phyloP scores from a whole-genome alignment of 1,140 invertebrate species.

The Chironomus tepperi region DNA sequence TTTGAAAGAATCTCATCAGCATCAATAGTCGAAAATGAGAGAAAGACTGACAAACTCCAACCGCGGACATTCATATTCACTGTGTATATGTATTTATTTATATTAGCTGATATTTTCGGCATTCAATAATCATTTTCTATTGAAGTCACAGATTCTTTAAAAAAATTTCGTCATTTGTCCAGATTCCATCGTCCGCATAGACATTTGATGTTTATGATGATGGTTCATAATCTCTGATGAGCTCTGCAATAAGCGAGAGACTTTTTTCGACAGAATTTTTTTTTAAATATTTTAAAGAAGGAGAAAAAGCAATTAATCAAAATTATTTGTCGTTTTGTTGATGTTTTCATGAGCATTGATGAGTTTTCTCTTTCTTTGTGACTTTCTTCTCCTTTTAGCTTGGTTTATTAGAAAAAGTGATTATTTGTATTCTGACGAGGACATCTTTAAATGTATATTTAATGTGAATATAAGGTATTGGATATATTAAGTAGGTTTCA shows the following conservation, averaged over 20 bases:
- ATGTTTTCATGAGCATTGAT: constrained; percentile 8
- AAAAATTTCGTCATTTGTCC: not conserved
- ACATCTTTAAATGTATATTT: too few relatives aligned
- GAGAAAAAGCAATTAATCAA: constrained; percentile 8
- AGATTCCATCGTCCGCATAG: not conserved
- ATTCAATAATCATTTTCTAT: not conserved
- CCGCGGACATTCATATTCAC: too few relatives aligned
- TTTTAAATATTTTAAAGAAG: not conserved
- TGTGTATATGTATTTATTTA: too few relatives aligned
- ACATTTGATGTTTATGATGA: not conserved
- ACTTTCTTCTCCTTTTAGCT: not conserved
- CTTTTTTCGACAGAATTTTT: too few relatives aligned
- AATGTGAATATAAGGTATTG: too few relatives aligned
- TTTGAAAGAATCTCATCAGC: constrained; percentile 7
- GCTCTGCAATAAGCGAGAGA: too few relatives aligned
- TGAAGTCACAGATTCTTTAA: not conserved
- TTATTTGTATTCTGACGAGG: too few relatives aligned
- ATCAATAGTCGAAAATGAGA: not conserved
- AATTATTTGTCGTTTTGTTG: constrained; percentile 14
- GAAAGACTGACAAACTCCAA: too few relatives aligned
- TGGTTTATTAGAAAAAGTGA: too few relatives aligned
- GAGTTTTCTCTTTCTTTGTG: not conserved
- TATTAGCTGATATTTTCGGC: too few relatives aligned
- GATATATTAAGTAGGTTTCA: too few relatives aligned
- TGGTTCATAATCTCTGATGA: too few relatives aligned